Evolutionary conservation across 2,888 invertebrate species (phyloP).

Genomic region (Drosophila neonasuta): DNA sequence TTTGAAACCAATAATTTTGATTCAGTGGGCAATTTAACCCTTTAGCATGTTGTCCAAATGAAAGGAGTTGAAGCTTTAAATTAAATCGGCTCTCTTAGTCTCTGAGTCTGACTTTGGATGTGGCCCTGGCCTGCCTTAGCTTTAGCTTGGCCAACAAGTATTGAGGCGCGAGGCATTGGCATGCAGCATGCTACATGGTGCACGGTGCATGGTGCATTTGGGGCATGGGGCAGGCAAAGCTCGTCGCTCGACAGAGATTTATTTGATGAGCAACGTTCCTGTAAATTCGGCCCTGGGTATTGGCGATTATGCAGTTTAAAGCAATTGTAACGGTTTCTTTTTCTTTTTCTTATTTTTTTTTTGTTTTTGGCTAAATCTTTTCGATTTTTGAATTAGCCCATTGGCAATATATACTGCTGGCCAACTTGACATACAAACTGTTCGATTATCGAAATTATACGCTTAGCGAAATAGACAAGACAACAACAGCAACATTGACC

Average conservation of each 20-base stretch:
- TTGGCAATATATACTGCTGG: slow-evolving; percentile 22
- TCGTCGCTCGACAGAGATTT: slow-evolving; percentile 69
- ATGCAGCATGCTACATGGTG: slow-evolving; percentile 14
- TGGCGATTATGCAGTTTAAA: slow-evolving; percentile 63
- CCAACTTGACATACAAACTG: slow-evolving; percentile 33
- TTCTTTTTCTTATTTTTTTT: neutral
- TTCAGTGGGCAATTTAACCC: slow-evolving; percentile 83
- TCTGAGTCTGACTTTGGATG: slow-evolving; percentile 12
- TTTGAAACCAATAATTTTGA: slow-evolving; percentile 82
- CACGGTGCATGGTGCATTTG: neutral
- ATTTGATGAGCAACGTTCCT: slow-evolving; percentile 68
- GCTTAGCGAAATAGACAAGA: slow-evolving; percentile 30
- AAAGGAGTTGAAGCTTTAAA: slow-evolving; percentile 77
- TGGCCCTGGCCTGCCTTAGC: slow-evolving; percentile 13
- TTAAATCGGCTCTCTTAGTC: slow-evolving; percentile 61
- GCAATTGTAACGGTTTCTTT: slow-evolving; percentile 60
- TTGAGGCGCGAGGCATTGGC: slow-evolving; percentile 17
- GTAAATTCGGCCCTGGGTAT: slow-evolving; percentile 55
- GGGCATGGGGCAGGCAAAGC: slow-evolving; percentile 45
- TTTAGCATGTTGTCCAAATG: slow-evolving; percentile 80
- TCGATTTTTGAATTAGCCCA: slow-evolving; percentile 32
- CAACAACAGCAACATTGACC: slow-evolving; percentile 33
- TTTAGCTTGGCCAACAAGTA: slow-evolving; percentile 6
- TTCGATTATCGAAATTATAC: slow-evolving; percentile 54
- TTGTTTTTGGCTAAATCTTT: slow-evolving; percentile 30